Conservation (phyloP, 2,113 vertebrate genomes). For the Planiliza haematocheilus region DNA sequence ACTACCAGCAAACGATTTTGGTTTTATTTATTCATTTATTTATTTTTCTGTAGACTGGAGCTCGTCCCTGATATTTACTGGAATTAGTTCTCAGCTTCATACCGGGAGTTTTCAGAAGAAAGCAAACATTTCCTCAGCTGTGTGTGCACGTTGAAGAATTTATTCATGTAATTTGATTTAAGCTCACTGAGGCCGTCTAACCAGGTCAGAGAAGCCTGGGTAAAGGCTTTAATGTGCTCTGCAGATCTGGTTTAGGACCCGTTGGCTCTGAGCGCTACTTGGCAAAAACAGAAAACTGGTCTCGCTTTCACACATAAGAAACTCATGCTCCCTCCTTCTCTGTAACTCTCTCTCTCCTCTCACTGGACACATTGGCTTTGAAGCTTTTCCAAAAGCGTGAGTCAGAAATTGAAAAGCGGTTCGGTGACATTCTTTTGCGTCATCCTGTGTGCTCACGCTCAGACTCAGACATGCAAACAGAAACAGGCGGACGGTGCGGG, state of each 20-base stretch:
- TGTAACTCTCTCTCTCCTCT: background rate
- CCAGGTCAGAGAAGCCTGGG: background rate
- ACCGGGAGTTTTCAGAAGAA: background rate
- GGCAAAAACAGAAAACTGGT: slow-evolving; percentile 8
- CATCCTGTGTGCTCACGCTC: slow-evolving; percentile 50
- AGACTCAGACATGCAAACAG: slow-evolving; percentile 59
- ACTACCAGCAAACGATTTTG: too few relatives aligned
- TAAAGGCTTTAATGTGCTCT: slow-evolving; percentile 5
- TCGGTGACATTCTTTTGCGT: slow-evolving; percentile 52
- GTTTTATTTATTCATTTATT: too few relatives aligned
- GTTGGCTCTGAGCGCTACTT: slow-evolving; percentile 31
- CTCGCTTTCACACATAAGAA: background rate
- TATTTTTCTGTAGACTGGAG: too few relatives aligned
- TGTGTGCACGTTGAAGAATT: too few relatives aligned
- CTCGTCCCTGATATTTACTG: background rate
- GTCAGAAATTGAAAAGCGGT: slow-evolving; percentile 39
- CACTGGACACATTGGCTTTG: slow-evolving; percentile 42
- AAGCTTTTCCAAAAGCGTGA: slow-evolving; percentile 52
- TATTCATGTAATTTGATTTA: too few relatives aligned
- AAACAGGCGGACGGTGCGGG: slow-evolving; percentile 16
- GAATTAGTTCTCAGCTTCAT: background rate
- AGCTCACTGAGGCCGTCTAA: background rate
- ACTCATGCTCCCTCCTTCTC: slow-evolving; percentile 7
- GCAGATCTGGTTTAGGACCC: slow-evolving; percentile 31
- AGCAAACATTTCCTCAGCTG: background rate